A percentile compares a stretch with the other conserved stretches of the same genome.
Evolutionary conservation across 2,888 invertebrate species (phyloP).

Genomic region (Frankliniella intonsa): DNA sequence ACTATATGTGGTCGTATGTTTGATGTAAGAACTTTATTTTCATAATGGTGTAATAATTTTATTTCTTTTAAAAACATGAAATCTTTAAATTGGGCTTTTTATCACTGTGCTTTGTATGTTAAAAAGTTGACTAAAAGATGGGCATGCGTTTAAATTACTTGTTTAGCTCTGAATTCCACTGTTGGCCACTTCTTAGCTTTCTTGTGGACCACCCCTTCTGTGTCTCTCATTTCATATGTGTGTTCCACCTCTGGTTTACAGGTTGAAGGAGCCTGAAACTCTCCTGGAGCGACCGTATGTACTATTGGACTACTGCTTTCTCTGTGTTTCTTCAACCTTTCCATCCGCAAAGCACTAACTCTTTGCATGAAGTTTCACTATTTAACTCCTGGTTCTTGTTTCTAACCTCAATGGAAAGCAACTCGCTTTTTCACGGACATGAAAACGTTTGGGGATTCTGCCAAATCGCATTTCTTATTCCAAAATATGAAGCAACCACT

Average conservation of each 20-base stretch:
- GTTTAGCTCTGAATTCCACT: neutral
- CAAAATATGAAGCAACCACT: too few species aligned
- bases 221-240: constrained; percentile 19
- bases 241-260: constrained; percentile 29
- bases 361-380: constrained; percentile 13
- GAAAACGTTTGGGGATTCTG: neutral
- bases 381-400: constrained; percentile 8
- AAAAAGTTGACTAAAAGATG: too few species aligned
- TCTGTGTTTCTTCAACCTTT: neutral
- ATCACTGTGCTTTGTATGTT: too few species aligned
- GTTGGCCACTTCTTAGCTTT: neutral
- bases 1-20: too few species aligned
- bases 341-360: constrained; percentile 15
- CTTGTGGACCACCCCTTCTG: neutral
- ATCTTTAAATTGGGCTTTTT: too few species aligned
- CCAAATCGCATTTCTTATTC: too few species aligned
- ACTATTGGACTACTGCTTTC: constrained; percentile 18
- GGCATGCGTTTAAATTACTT: too few species aligned
- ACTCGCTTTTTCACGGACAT: neutral
- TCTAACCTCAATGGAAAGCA: neutral
- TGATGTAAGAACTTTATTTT: too few species aligned
- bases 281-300: constrained; percentile 33
- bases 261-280: constrained; percentile 32
- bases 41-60: too few species aligned
- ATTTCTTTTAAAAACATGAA: too few species aligned